These are phyloP conservation scores for Monomorium pharaonis DNA, from an alignment of 1,140 invertebrate genomes.

Conservation along the genomic window DNA sequence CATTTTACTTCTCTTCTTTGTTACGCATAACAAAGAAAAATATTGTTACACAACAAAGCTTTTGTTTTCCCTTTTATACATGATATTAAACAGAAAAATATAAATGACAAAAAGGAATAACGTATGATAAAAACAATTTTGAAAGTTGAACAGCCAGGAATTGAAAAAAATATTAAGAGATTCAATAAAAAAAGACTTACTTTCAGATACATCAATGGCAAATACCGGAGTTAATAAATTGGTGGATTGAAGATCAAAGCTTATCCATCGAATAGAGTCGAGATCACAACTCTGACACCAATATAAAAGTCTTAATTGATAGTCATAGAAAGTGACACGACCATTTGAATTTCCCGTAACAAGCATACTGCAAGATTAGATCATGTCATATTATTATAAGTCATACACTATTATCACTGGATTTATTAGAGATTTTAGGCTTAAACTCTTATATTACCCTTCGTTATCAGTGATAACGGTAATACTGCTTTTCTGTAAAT, in stretches of 20 bases:
- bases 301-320: constrained; percentile 85
- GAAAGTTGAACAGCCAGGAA: not conserved
- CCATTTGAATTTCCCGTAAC: constrained; percentile 85
- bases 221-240: constrained; percentile 15
- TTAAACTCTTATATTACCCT: constrained; percentile 61
- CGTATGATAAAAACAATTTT: too few species aligned
- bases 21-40: not conserved
- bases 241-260: constrained; percentile 82
- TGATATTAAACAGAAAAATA: not conserved
- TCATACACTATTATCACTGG: not conserved
- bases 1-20: not conserved
- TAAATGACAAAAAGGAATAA: not conserved
- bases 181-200: constrained; percentile 26
- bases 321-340: constrained; percentile 86
- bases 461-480: constrained; percentile 63
- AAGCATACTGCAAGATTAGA: constrained; percentile 79
- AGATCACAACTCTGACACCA: constrained; percentile 84
- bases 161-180: not conserved
- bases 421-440: constrained; percentile 1
- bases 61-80: not conserved
- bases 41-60: too few species aligned
- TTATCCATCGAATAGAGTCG: constrained; percentile 83
- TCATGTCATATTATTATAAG: not conserved
- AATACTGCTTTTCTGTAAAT: constrained; percentile 70
- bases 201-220: not conserved